phyloP scores from a whole-genome alignment of 1,140 invertebrate genomes.

The Phenacoccus solenopsis region DNA sequence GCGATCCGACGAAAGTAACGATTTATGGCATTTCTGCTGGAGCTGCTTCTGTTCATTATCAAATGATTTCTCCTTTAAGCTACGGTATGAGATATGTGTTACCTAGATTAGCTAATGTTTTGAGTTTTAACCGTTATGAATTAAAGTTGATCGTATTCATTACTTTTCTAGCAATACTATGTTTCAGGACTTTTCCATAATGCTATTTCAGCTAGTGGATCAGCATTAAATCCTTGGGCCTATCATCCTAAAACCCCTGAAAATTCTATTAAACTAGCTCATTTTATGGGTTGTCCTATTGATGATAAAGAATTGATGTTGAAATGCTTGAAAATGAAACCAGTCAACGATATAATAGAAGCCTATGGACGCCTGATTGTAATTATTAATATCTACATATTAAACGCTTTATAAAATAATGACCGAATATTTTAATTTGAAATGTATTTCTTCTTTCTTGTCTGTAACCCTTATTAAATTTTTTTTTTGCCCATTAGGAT shows the following conservation, averaged over 20 bases:
- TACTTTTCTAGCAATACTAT: too few species aligned
- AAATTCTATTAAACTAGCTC: constrained; percentile 51
- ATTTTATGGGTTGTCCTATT: constrained; percentile 53
- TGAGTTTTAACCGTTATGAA: too few species aligned
- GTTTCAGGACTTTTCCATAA: constrained; percentile 50
- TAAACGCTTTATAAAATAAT: too few species aligned
- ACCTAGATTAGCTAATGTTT: too few species aligned
- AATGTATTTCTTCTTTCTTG: too few species aligned
- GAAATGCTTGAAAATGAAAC: constrained; percentile 52
- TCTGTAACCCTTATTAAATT: too few species aligned
- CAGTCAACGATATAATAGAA: constrained; percentile 41
- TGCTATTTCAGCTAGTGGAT: constrained; percentile 67
- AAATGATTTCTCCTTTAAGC: constrained; percentile 42
- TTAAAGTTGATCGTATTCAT: too few species aligned
- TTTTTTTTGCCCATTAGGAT: too few species aligned
- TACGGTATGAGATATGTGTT: too few species aligned
- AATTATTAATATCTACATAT: too few species aligned
- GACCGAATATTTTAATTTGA: too few species aligned
- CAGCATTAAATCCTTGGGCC: constrained; percentile 55
- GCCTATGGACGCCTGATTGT: constrained; percentile 35
- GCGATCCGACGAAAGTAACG: constrained; percentile 42
- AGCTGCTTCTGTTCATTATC: constrained; percentile 46
- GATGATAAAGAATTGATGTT: constrained; percentile 42
- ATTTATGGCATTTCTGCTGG: constrained; percentile 44
- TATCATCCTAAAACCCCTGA: constrained; percentile 47